Evolutionary conservation across 2,797 vertebrate genomes (phyloP), one percentile per base, ranked within the genome.

Genomic region (Diceros bicornis): DNA sequence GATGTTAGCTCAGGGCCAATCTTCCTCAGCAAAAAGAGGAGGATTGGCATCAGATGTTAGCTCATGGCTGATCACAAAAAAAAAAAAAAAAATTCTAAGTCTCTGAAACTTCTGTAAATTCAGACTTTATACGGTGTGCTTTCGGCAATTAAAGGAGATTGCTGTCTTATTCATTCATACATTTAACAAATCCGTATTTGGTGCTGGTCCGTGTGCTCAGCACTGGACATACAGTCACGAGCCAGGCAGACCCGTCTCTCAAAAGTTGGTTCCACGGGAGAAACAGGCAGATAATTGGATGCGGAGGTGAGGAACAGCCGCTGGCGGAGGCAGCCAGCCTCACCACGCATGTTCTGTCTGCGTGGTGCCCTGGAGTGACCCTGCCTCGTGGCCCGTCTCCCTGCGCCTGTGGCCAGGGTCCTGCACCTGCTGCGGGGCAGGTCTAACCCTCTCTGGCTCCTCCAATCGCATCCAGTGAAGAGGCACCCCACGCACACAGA

Each of bases 301-400:
- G 14, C 2, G 50, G 14, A 13, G 50, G 50, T 14, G 50, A 52
- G 21, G 20, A 7, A 12, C 57, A 59, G 57, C 57, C 57, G 20
- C 57, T 21, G 20, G 57, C 17, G 20, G 57, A 59, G 6, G 57
- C 21, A 12, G 57, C 57, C 20, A 52, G 50, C 50, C 50, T 52
- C 50, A 52, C 4, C 50, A 52, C 50, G 50, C 13, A 11, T 52
- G 50, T 16, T 52, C 72, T 6, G 9, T 32, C 47, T 12, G 29
- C 4, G 1, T 32, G 2, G 13, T 2, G 29, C 6, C 29, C 17
- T 3, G 5, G 29, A 47, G 27, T 25, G 29, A 20, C 44, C 47
- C 47, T 3, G 41, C 47, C 5, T 27, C 72, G 50, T 52, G 13
- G 50, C 47, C 10, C 41, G 17, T 20, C 44, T 32, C 29, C 34